A percentile compares a stretch with the other conserved stretches of the same genome.
phyloP scores from a whole-genome alignment of 2,113 vertebrate species.

The Melierax canorus region DNA sequence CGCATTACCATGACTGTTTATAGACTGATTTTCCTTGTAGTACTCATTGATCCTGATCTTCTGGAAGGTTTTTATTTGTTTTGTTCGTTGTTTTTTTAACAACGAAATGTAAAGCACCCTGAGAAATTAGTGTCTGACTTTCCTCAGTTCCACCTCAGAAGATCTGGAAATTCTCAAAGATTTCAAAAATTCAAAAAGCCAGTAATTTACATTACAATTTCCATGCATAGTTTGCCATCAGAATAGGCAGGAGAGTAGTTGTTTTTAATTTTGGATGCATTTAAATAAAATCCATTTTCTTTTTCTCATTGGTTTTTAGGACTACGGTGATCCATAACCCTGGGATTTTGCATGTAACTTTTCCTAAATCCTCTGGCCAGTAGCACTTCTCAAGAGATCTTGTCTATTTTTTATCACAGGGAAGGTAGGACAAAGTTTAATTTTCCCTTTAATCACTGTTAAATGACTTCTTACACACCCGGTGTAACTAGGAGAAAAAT shows the following conservation, averaged over 20 bases:
- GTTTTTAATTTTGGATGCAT: neutral
- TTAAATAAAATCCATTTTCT: neutral
- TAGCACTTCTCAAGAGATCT: neutral
- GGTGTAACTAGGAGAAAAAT: neutral
- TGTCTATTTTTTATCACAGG: neutral
- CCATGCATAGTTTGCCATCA: neutral
- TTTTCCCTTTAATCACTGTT: neutral
- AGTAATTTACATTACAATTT: neutral
- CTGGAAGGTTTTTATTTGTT: neutral
- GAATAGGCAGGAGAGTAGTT: neutral
- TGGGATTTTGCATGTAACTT: neutral
- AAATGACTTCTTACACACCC: rapidly evolving
- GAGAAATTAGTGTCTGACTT: neutral
- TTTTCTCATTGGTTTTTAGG: neutral
- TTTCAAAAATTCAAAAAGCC: neutral
- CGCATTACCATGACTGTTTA: neutral
- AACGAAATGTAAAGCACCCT: neutral
- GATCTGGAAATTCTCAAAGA: neutral
- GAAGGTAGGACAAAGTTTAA: neutral
- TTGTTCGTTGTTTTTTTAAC: neutral
- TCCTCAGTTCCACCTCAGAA: neutral
- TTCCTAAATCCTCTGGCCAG: neutral
- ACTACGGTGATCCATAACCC: neutral
- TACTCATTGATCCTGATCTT: neutral
- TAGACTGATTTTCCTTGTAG: neutral